Conservation (phyloP, 1,140 invertebrate genomes). For the Hylaeus volcanicus region DNA sequence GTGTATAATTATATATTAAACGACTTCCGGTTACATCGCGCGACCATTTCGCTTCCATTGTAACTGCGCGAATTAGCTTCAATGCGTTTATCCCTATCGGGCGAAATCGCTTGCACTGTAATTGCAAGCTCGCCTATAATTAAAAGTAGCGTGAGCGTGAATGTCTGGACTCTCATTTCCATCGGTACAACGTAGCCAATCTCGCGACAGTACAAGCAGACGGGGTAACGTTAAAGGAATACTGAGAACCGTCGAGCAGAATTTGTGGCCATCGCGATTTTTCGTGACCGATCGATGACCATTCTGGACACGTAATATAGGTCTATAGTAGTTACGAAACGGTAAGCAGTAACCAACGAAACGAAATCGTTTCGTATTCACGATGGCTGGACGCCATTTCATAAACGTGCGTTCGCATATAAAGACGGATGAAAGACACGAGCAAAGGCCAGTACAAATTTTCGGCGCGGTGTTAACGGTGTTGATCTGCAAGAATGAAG, state of each 20-base stretch:
- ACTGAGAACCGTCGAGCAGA: neutral
- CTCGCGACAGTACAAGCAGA: too few relatives aligned
- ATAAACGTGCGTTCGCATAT: constrained; percentile 55
- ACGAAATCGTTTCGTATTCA: constrained; percentile 62
- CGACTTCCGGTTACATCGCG: too few relatives aligned
- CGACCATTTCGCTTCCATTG: too few relatives aligned
- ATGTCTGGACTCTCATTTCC: too few relatives aligned
- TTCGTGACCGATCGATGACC: neutral
- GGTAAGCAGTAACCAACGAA: constrained; percentile 39
- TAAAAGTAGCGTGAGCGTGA: too few relatives aligned
- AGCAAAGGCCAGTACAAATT: constrained; percentile 53
- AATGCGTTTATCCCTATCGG: too few relatives aligned
- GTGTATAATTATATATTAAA: too few relatives aligned
- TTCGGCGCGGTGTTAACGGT: constrained; percentile 34
- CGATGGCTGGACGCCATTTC: constrained; percentile 29
- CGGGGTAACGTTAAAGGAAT: too few relatives aligned
- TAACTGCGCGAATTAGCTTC: too few relatives aligned
- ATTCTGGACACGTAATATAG: constrained; percentile 59
- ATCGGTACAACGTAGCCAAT: neutral
- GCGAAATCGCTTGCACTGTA: too few relatives aligned
- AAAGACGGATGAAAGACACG: constrained; percentile 49
- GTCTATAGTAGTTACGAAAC: constrained; percentile 56
- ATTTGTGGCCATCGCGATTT: neutral
- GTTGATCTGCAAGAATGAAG: constrained; percentile 40
- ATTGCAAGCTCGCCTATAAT: too few relatives aligned